Base-by-base conservation (phyloP, 2,797 vertebrate genomes). In the Acanthornis magna region DNA sequence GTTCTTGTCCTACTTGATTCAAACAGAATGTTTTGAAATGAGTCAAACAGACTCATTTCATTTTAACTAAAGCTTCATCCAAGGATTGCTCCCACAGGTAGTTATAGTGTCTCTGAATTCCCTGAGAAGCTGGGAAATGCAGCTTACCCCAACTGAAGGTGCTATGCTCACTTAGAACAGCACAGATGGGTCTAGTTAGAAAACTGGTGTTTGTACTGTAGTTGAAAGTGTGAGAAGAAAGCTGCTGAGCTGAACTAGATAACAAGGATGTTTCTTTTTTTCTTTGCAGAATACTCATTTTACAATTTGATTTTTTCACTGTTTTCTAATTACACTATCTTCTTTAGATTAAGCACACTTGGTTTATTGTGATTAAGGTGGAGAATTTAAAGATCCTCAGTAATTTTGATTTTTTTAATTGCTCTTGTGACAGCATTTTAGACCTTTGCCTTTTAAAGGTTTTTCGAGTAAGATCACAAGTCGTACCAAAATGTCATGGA, bases 401-500 rank as follows among this genome's bases (percentile, higher is more conserved):
- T 38, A 53, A 60, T 83, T 68, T 55, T 19, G 1, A 20, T 48
- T n/a, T 62, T 73, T 81, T 53, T 10, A 16, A 26, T 70, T 66
- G 11, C 5, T 61, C 6, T 61, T 62, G 47, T 1, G 0, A 65
- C 26, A 75, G 16, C 8, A 7, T 47, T 88, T 91, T 80, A 68
- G 54, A 68, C 9, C 36, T 83, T 80, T 74, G n/a, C 32, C 32
- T 72, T 88, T 90, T 86, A 66, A 55, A 75, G 5, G 5, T 70
- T 36, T 74, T 88, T 91, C 5, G 11, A 80, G 38, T 38, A 68
- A 63, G 23, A 77, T 38, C 27, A 36, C 26, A 93, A 78, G 54
- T 93, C 91, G 71, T 81, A 85, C 53, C 81, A 93, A 97, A 96
- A 97, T 96, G 83, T 94, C 96, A 93, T 61, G 61, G 42, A 97